Evolutionary conservation across 2,797 vertebrate species (phyloP), one percentile per base, ranked within the genome.

Genomic region (Lemur catta): DNA sequence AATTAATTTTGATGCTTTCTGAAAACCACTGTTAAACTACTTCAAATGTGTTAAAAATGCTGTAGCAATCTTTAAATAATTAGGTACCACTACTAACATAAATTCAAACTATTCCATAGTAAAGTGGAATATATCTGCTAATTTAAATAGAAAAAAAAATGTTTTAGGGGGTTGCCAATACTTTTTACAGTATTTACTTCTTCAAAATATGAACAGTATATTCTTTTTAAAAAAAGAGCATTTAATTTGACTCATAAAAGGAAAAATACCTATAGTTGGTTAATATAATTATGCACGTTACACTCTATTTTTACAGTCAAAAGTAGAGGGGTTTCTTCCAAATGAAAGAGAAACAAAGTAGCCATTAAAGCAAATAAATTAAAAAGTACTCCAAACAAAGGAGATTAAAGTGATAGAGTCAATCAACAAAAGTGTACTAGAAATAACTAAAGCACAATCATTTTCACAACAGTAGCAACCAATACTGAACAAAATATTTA

Each of bases 301-400:
- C 57, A 76, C 1, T 84, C 7, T 91, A 22, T 30, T 86, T 67
- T 92, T 90, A 72, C 17, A 94, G 75, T 89, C 61, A 96, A 94
- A 84, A 4, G 14, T 48, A 82, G 52, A 79, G 86, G 89, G n/a
- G 0, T 43, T 94, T 84, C n/a, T 61, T 95, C 28, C 26, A 87
- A 92, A 75, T 87, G 43, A 93, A 89, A 97, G 82, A 93, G 26
- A 91, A 94, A 84, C 95, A 81, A 95, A 94, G 96, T 76, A 94
- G 2, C 38, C 65, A 72, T 71, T 57, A 3, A 69, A 46, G 4
- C 14, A 94, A 76, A 92, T 93, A 79, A 50, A 92, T 92, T 35
- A 71, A 89, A 94, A 97, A 69, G 88, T 67, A 97, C 65, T 80
- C 71, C 38, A 94, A 97, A 97, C 87, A 75, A 84, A 89, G 28